Base-by-base conservation (phyloP, 1,140 invertebrate species). In the Phymastichus coffea region DNA sequence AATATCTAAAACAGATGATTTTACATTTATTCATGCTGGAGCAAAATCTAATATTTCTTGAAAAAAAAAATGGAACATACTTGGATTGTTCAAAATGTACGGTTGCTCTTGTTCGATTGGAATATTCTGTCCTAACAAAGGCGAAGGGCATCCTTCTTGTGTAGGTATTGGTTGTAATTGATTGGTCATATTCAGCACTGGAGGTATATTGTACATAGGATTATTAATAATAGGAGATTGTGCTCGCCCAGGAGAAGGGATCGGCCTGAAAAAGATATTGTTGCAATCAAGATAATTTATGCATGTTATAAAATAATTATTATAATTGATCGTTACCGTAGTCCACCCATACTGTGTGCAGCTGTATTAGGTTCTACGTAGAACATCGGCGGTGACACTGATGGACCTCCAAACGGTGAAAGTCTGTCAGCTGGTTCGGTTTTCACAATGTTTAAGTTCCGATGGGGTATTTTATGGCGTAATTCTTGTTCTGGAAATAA, bases 201-300 rank as follows among this genome's bases (percentile, higher is more conserved):
- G 33, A 38, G 53, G 10, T n/a, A 55, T 20, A 8, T 54, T 68
- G 22, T 66, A 70, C 10, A 57, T 12, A 1, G 26, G 1, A 48
- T 15, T 65, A 20, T 71, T 67, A n/a, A n/a, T n/a, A 64, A 74
- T 68, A 7, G 74, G 74, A 0, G 74, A 76, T 30, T 66, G 65
- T 23, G 69, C 69, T 10, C 68, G 60, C 7, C 66, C 54, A 25
- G 73, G 69, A 26, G 71, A 72, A 37, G 63, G 14, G 38, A 67
- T 65, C 23, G 66, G 57, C 33, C 73, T 73, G 33, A 12, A 46
- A 15, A 57, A 54, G 14, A 40, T n/a, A n/a, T n/a, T n/a, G n/a
- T n/a, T n/a, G n/a, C n/a, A n/a, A n/a, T n/a, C n/a, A n/a, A n/a
- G n/a, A n/a, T n/a, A n/a, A n/a, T n/a, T n/a, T n/a, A n/a, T n/a